Base-by-base conservation (phyloP, 2,797 vertebrate species). In the Setipinna tenuifilis region DNA sequence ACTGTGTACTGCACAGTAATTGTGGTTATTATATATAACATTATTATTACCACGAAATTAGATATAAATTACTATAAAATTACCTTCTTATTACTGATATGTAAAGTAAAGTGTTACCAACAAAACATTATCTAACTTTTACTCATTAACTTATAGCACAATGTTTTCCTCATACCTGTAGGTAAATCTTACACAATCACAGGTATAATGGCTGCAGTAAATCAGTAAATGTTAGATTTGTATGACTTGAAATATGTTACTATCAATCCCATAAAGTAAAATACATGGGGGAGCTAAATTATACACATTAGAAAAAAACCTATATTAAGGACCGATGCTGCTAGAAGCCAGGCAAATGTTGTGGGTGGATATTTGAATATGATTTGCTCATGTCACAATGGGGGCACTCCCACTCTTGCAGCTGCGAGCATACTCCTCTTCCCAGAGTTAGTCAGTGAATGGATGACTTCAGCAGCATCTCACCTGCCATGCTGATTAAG, bases 291-390 rank as follows among this genome's bases (percentile, higher is more conserved):
- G 35, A 41, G 31, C 19, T 78, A 44, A 78, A 44, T 41, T 6
- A 44, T 21, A 78, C 71, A 78, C 25, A 35, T 35, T 71, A 35
- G 11, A 17, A 35, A 71, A 71, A 71, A 17, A 12, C 1, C 6
- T 78, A 78, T 14, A 78, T 21, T 83, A 84, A 85, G 94, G 71
- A 21, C 93, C 95, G 94, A 92, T 94, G 96, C 94, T 92, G 90
- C 7, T 85, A 93, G 93, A 93, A 92, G 89, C 92, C 95, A 97
- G 94, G 94, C 97, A 97, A 97, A 97, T 97, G 93, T 89, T 93
- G 95, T 95, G 96, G 96, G 95, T 92, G 94, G 44, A 90, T 88
- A 97, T 97, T 97, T 97, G 96, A 97, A 97, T 97, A 95, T 96
- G 93, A 97, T 97, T 97, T 97, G 96, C 95, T 93, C 95, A 90